Base-by-base conservation (phyloP, 2,113 vertebrate genomes). In the Turnix velox region DNA sequence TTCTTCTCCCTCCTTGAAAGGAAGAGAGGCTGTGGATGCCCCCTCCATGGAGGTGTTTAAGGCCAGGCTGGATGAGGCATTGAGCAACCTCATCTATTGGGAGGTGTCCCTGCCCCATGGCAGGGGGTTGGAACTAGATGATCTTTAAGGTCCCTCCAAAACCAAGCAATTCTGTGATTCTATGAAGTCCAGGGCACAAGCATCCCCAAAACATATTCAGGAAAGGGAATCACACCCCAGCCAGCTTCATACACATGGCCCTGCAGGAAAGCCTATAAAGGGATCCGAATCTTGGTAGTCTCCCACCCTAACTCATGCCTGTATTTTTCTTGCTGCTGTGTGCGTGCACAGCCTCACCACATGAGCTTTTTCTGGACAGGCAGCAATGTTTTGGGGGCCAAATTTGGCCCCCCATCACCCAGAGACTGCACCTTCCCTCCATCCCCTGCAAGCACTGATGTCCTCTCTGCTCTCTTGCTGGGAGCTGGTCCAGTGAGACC, bases 311-410 rank as follows among this genome's bases (percentile, higher is more conserved):
- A 81, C n/a, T 39, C 27, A 37, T 68, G 37, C 45, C 35, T 45
- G 18, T 33, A 17, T 85, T 83, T 71, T 59, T 72, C 9, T 54
- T 57, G 67, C 35, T 1, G 0, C 18, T 42, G 27, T 6, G 23
- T 67, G 65, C 35, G 7, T 16, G 15, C 57, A 45, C 25, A 42
- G 31, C n/a, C 7, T 57, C 5, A 1, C 0, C 0, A 0, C 1
- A 0, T 0, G 10, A 24, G 9, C 63, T 87, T 4, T 1, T 6
- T 51, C 78, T 68, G 30, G 40, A 35, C 35, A 31, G 54, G 10
- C 49, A 83, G 27, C 2, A 5, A 24, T 63, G 37, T 23, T 25
- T 25, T n/a, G 12, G 55, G 3, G 4, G 27, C 14, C 23, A 42
- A 37, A 22, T 17, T 46, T 35, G 23, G 55, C 20, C 51, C 42